phyloP scores from a whole-genome alignment of 2,797 vertebrate genomes.

The Adelosebastes latens region DNA sequence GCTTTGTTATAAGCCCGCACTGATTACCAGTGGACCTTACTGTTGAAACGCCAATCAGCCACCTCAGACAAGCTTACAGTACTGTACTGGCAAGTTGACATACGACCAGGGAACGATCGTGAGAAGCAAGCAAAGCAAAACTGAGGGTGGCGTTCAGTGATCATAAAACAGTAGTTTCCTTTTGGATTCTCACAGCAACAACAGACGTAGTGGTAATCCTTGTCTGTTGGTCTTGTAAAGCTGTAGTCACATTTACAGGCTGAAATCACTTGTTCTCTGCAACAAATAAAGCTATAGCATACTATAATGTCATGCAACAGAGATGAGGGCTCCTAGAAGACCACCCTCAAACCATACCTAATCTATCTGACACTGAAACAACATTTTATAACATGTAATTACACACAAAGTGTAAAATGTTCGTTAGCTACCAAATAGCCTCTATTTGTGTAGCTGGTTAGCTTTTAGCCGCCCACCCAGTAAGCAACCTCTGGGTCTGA shows the following conservation, averaged over 20 bases:
- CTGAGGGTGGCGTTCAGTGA: background rate
- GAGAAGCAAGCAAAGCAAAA: constrained; percentile 16
- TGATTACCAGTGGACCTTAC: constrained; percentile 49
- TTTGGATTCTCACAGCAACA: background rate
- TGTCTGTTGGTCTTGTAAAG: background rate
- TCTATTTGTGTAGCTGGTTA: no score
- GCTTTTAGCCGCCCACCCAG: no score
- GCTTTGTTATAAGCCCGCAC: constrained; percentile 49
- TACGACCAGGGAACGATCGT: background rate
- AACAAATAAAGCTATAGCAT: background rate
- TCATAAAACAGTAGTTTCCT: constrained; percentile 12
- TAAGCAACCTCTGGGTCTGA: no score
- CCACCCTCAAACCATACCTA: background rate
- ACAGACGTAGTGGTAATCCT: background rate
- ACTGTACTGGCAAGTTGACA: constrained; percentile 3
- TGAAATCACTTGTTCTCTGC: background rate
- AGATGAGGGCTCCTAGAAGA: background rate
- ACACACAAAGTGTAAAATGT: background rate
- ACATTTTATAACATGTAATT: background rate
- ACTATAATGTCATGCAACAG: background rate
- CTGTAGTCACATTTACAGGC: background rate
- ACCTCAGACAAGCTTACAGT: constrained; percentile 25
- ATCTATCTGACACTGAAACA: background rate
- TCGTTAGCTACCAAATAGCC: background rate
- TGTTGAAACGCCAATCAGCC: constrained; percentile 50